phyloP scores from a whole-genome alignment of 1,140 invertebrate species.

The Bactericera cockerelli region DNA sequence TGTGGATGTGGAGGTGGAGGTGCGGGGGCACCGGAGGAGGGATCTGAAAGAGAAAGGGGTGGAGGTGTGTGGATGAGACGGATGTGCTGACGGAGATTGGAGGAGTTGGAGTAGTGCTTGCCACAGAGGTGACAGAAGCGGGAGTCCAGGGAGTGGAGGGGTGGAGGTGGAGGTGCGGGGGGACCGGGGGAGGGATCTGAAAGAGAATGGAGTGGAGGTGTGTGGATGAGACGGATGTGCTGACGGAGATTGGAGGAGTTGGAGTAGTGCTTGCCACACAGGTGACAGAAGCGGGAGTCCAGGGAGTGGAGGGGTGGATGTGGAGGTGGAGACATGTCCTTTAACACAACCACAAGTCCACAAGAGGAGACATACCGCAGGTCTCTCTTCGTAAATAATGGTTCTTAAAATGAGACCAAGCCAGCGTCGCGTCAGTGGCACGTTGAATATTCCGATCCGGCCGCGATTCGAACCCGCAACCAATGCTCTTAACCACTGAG shows the following conservation, averaged over 20 bases:
- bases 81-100: slow-evolving; percentile 62
- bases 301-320: slow-evolving; percentile 41
- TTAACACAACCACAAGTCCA: too few relatives aligned
- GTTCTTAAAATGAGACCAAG: too few relatives aligned
- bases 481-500: too few relatives aligned
- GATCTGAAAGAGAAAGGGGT: slow-evolving; percentile 37
- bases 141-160: slow-evolving; percentile 47
- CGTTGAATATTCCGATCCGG: too few relatives aligned
- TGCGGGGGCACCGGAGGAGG: neutral
- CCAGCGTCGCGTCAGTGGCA: too few relatives aligned
- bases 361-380: too few relatives aligned
- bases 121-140: slow-evolving; percentile 57
- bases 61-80: slow-evolving; percentile 61
- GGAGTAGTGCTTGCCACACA: slow-evolving; percentile 62
- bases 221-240: slow-evolving; percentile 63
- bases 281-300: slow-evolving; percentile 50
- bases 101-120: slow-evolving; percentile 62
- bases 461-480: too few relatives aligned
- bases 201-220: too few relatives aligned
- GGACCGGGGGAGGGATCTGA: neutral
- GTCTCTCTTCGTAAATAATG: too few relatives aligned
- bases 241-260: slow-evolving; percentile 63
- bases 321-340: too few relatives aligned
- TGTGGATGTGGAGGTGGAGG: slow-evolving; percentile 13
- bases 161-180: slow-evolving; percentile 1